Evolutionary conservation across 2,797 vertebrate species (phyloP), one percentile per base, ranked within the genome.

Genomic region (Chelmon rostratus): DNA sequence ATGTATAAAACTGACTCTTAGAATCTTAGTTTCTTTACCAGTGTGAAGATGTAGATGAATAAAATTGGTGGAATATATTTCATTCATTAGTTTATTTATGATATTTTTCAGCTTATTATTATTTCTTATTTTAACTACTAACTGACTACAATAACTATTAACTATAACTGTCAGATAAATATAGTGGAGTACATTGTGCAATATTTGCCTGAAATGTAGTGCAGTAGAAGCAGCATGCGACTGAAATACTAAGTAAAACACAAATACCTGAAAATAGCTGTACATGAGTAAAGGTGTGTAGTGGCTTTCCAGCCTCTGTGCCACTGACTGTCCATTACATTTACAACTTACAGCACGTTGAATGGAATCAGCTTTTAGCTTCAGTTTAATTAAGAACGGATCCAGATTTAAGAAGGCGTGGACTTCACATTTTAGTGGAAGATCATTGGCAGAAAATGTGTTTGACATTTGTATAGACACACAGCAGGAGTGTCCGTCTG

Each of bases 401-500:
- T 37, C 16, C 28, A 52, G 4, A 28, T 10, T 5, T 35, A n/a
- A 5, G 4, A 21, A 15, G 15, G 23, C 21, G 42, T 8, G 16
- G 7, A 12, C 35, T 53, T 70, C 37, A 33, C 15, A 58, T 65
- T n/a, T 70, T 28, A 81, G 8, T 54, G 21, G 68, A 50, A 42
- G 15, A 31, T 12, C 35, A 19, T 50, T 46, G 52, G 49, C 64
- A 52, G 23, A 62, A 65, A 50, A 49, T 63, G 12, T 44, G 38
- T 40, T 57, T 73, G 53, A 78, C 37, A 76, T 71, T 71, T 71
- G 53, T 33, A 52, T 44, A 62, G 68, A 82, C 72, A 74, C 73
- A 64, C 16, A 64, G 42, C 37, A 59, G 6, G n/a, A 73, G 50
- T 50, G 52, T 64, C 63, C 50, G 52, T 64, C 63, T 61, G 46